Percentiles rank a stretch among this genome's conserved stretches.
Conservation (phyloP, 2,888 invertebrate species). For the Achlya flavicornis region DNA sequence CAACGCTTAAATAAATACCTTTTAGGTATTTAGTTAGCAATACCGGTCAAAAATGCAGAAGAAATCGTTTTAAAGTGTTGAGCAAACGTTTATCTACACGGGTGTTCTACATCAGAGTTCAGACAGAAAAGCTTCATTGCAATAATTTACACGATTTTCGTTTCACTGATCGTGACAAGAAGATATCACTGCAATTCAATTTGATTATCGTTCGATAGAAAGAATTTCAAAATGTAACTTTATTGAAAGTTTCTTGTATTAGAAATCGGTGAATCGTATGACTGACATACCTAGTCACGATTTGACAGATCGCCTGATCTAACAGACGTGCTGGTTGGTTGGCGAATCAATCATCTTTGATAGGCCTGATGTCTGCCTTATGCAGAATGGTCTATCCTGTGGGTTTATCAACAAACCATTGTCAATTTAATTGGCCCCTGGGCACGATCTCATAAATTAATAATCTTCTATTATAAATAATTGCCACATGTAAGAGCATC, state of each 20-base stretch:
- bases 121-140: neutral
- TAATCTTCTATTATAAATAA: too few species aligned
- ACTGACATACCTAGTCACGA: slow-evolving; percentile 1
- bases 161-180: neutral
- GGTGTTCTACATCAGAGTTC: neutral
- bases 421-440: neutral
- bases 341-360: neutral
- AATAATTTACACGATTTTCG: neutral
- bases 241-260: slow-evolving; percentile 4
- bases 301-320: slow-evolving; percentile 5
- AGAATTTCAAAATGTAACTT: neutral
- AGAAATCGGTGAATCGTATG: slow-evolving; percentile 4
- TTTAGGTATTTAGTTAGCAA: neutral
- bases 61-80: neutral
- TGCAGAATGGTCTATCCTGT: neutral
- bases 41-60: neutral
- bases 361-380: neutral
- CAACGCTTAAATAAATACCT: slow-evolving; percentile 6
- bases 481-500: too few species aligned
- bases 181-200: neutral
- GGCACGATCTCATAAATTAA: neutral
- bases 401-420: neutral
- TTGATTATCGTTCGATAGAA: neutral
- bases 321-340: neutral
- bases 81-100: neutral